phyloP scores from a whole-genome alignment of 2,113 vertebrate genomes.

The Ochotona curzoniae region DNA sequence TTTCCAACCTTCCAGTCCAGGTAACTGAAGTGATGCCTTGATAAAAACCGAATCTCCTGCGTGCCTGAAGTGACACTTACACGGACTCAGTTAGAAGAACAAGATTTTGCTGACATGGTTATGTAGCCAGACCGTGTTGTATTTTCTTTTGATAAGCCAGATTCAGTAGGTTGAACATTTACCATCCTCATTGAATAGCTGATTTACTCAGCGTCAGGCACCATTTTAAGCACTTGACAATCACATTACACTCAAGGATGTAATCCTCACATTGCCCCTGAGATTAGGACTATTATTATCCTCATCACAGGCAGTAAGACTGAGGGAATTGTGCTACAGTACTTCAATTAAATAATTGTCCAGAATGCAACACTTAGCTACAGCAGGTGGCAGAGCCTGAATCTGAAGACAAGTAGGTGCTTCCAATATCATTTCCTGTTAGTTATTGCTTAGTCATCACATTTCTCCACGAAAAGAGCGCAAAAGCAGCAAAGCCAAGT shows the following conservation, averaged over 20 bases:
- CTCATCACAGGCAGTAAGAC: not conserved
- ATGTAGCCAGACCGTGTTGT: not conserved
- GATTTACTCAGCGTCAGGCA: not conserved
- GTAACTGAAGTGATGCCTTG: not conserved
- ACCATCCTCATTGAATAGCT: not conserved
- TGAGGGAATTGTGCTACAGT: not conserved
- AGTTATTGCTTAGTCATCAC: too few species aligned
- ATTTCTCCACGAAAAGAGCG: not conserved
- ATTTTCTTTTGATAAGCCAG: not conserved
- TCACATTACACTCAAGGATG: not conserved
- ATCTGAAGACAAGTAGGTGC: not conserved
- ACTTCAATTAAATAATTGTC: not conserved
- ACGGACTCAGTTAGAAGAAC: not conserved
- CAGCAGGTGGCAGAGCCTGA: not conserved
- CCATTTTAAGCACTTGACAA: not conserved
- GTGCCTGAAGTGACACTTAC: not conserved
- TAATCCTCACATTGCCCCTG: not conserved
- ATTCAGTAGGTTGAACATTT: not conserved
- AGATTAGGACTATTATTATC: not conserved
- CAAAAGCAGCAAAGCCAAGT: not conserved
- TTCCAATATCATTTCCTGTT: accelerated
- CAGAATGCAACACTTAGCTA: accelerated
- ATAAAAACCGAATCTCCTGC: not conserved
- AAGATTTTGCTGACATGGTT: not conserved
- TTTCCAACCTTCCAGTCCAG: not conserved